phyloP scores from a whole-genome alignment of 2,797 vertebrate species.

The Calcarius lapponicus region DNA sequence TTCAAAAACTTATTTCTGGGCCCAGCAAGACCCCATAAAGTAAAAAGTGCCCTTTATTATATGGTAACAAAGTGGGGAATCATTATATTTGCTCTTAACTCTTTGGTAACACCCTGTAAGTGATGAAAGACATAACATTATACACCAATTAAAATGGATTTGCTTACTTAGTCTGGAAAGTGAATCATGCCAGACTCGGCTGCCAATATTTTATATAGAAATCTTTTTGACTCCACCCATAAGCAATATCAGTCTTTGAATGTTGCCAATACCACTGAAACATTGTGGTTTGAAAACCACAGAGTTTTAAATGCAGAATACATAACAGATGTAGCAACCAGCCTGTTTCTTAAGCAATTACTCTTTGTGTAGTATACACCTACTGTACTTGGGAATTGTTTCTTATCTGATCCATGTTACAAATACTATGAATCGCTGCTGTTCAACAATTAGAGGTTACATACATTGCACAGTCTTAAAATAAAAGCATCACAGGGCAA shows the following conservation, averaged over 20 bases:
- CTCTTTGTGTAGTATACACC: neutral
- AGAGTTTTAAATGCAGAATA: conserved; percentile 17
- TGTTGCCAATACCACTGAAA: conserved; percentile 37
- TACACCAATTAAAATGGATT: neutral
- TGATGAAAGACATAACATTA: neutral
- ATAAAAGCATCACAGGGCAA: neutral
- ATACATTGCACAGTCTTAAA: neutral
- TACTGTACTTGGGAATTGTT: neutral
- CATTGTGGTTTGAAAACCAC: conserved; percentile 36
- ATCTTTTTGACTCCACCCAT: conserved; percentile 37
- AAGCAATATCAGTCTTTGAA: conserved; percentile 16
- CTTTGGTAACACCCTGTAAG: neutral
- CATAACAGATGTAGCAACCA: conserved; percentile 3
- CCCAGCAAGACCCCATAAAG: neutral
- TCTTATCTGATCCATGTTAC: neutral
- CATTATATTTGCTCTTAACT: neutral
- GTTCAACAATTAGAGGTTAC: neutral
- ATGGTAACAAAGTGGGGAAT: neutral
- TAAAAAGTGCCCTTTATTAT: neutral
- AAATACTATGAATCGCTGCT: neutral
- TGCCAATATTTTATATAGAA: conserved; percentile 27
- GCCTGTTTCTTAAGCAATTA: neutral
- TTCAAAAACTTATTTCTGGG: neutral
- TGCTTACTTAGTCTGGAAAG: neutral
- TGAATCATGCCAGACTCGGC: neutral